Evolutionary conservation across 2,888 invertebrate species (phyloP).

Genomic region (Drosophila sordidapex): DNA sequence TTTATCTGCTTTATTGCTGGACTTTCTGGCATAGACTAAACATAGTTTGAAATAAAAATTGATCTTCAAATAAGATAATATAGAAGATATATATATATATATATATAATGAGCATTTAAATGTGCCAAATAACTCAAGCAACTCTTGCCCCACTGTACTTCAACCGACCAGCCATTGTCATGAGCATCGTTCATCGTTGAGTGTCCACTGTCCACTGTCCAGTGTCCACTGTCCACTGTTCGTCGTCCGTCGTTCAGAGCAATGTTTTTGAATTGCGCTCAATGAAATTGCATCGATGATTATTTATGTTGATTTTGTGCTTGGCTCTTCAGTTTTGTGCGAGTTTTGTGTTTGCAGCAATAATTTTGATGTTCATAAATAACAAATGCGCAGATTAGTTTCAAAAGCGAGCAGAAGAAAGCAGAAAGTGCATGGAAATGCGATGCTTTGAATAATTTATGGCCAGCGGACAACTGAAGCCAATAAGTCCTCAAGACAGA

Average conservation of each 20-base stretch:
- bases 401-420: conserved; percentile 17
- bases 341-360: conserved; percentile 40
- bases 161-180: conserved; percentile 13
- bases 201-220: conserved; percentile 12
- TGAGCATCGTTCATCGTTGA: conserved; percentile 53
- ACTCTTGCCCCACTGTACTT: conserved; percentile 46
- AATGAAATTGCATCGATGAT: conserved; percentile 81
- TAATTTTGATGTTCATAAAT: conserved; percentile 69
- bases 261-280: conserved; percentile 80
- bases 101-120: not conserved
- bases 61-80: not conserved
- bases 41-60: not conserved
- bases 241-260: conserved; percentile 19
- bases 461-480: conserved; percentile 23
- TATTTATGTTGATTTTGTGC: conserved; percentile 75
- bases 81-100: too few species aligned
- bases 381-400: conserved; percentile 46
- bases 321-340: conserved; percentile 53
- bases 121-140: not conserved
- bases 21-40: too few species aligned
- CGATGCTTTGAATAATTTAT: conserved; percentile 79
- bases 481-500: conserved; percentile 19
- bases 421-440: conserved; percentile 60
- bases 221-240: conserved; percentile 17
- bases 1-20: not conserved